Evolutionary conservation across 2,113 vertebrate genomes (phyloP).

Genomic region (Malurus alboscapulatus): DNA sequence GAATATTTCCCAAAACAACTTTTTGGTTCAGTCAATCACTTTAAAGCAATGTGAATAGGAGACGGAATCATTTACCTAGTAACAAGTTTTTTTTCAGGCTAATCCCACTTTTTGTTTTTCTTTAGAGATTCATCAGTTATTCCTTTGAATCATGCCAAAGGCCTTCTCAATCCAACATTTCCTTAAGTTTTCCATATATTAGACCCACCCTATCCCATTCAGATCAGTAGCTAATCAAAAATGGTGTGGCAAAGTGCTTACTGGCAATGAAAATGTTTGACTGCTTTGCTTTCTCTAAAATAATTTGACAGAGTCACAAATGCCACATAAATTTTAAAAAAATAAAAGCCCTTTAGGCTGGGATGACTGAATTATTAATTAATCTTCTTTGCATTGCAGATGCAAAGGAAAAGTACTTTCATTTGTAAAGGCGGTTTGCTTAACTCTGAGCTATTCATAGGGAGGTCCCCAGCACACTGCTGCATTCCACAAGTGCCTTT

Average conservation of each 20-base stretch:
- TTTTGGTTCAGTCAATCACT: neutral
- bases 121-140: neutral
- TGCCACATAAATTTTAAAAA: neutral
- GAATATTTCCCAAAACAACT: neutral
- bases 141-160: neutral
- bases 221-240: constrained; percentile 13
- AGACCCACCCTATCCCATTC: neutral
- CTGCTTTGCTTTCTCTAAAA: neutral
- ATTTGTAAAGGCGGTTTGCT: constrained; percentile 5
- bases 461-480: neutral
- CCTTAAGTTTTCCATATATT: neutral
- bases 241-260: neutral
- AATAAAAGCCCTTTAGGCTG: neutral
- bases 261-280: neutral
- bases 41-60: neutral
- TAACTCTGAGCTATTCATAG: constrained; percentile 33
- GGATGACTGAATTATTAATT: constrained; percentile 17
- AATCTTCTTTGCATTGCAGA: constrained; percentile 43
- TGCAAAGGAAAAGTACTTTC: neutral
- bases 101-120: neutral
- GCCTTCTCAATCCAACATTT: neutral
- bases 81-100: neutral
- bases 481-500: constrained; percentile 40
- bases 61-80: neutral
- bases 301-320: neutral